Percentiles rank a stretch among this genome's conserved stretches.
Evolutionary conservation across 92 coral and sea anemone species (phyloP).

Genomic region (Epizoanthus stellaris): DNA sequence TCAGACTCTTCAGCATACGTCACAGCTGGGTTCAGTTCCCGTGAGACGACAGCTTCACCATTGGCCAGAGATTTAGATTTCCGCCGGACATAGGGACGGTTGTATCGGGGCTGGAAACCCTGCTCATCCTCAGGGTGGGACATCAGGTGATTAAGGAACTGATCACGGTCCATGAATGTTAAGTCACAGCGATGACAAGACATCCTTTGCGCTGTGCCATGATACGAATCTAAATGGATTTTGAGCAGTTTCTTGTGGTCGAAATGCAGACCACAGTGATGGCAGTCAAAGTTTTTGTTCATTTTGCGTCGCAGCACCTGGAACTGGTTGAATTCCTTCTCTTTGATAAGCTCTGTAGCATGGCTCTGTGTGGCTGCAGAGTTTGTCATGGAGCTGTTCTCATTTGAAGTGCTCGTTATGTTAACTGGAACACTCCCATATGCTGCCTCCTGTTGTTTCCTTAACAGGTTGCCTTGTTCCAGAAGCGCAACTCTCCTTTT

Average conservation of each 20-base stretch:
- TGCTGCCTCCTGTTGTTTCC: constrained; percentile 36
- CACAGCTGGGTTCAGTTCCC: constrained; percentile 57
- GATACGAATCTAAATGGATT: constrained; percentile 89
- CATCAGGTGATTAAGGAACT: constrained; percentile 85
- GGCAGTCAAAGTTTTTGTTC: constrained; percentile 71
- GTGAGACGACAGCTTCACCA: constrained; percentile 63
- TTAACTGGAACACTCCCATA: background rate
- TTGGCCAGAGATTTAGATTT: constrained; percentile 38
- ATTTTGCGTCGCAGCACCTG: constrained; percentile 73
- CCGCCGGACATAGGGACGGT: constrained; percentile 45
- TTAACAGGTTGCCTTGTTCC: constrained; percentile 67
- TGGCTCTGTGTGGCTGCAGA: background rate
- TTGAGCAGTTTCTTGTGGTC: constrained; percentile 88
- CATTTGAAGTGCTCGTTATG: background rate
- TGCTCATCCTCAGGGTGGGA: constrained; percentile 72
- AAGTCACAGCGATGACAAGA: constrained; percentile 78
- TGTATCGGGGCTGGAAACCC: constrained; percentile 43
- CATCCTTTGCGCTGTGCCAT: constrained; percentile 73
- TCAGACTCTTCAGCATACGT: constrained; percentile 9
- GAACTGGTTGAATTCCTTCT: constrained; percentile 38
- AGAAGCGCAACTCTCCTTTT: constrained; percentile 89
- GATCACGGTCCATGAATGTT: constrained; percentile 72
- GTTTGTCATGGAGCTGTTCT: background rate
- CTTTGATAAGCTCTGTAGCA: background rate
- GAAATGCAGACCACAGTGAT: constrained; percentile 81